These are phyloP conservation scores for Zaprionus africanus DNA, from an alignment of 1,140 invertebrate genomes.

Conservation along the genomic window DNA sequence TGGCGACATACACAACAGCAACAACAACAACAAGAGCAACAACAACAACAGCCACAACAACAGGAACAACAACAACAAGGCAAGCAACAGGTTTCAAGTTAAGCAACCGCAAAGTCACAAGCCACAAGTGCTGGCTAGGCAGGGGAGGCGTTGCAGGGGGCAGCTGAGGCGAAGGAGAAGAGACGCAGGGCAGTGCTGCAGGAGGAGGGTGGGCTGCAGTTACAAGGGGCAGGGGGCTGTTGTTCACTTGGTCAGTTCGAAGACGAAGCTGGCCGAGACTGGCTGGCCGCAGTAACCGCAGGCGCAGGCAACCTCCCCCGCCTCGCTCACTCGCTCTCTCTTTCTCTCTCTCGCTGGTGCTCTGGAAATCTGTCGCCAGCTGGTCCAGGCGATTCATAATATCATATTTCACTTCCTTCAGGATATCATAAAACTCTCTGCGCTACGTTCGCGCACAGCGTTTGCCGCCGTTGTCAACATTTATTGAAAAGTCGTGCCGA, in stretches of 20 bases:
- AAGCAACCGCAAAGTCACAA: constrained; percentile 60
- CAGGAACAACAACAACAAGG: constrained; percentile 10
- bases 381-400: constrained; percentile 80
- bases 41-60: constrained; percentile 26
- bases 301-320: neutral
- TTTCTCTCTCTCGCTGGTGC: too few relatives aligned
- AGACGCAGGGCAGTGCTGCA: constrained; percentile 7
- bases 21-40: constrained; percentile 17
- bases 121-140: constrained; percentile 43
- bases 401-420: constrained; percentile 84
- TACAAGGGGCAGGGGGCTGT: neutral
- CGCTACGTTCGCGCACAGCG: constrained; percentile 59
- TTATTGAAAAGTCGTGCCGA: constrained; percentile 84
- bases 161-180: too few relatives aligned
- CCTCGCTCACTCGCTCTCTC: too few relatives aligned
- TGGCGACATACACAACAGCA: constrained; percentile 61
- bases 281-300: neutral
- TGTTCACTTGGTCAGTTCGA: constrained; percentile 20
- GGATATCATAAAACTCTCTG: constrained; percentile 82
- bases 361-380: constrained; percentile 73
- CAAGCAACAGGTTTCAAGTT: constrained; percentile 66
- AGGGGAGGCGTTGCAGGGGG: neutral
- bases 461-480: constrained; percentile 81
- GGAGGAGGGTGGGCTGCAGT: neutral
- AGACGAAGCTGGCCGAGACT: constrained; percentile 36